These are phyloP conservation scores for Menidia menidia DNA, from an alignment of 2,797 vertebrate genomes.

Conservation along the genomic window DNA sequence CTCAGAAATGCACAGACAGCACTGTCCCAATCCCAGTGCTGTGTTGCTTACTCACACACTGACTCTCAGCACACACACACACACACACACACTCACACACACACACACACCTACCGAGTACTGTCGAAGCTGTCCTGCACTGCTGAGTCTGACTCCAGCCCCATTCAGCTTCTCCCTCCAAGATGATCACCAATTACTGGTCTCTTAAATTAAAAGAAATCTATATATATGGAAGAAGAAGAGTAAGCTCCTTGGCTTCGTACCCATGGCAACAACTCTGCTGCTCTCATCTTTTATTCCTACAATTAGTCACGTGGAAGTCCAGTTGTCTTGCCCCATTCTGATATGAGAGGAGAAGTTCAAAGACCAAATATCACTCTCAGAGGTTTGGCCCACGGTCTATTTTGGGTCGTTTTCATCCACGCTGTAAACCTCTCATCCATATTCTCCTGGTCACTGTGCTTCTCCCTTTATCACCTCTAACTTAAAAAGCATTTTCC, in stretches of 20 bases:
- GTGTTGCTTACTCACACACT: constrained; percentile 10
- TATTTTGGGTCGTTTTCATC: constrained; percentile 35
- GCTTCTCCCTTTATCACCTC: not conserved
- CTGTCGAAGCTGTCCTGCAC: constrained; percentile 34
- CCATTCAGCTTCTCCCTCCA: constrained; percentile 49
- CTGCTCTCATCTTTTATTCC: constrained; percentile 47
- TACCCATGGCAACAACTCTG: constrained; percentile 75
- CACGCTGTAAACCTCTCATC: not conserved
- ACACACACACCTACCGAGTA: constrained; percentile 41
- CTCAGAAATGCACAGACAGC: constrained; percentile 6
- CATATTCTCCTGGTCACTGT: constrained; percentile 10
- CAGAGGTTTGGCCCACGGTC: constrained; percentile 20
- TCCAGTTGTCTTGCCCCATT: constrained; percentile 46
- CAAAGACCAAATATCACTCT: constrained; percentile 40
- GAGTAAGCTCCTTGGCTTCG: constrained; percentile 27
- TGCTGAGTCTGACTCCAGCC: constrained; percentile 39
- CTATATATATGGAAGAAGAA: not conserved
- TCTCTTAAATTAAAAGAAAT: constrained; percentile 29
- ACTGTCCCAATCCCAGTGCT: not conserved
- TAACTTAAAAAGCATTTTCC: not conserved
- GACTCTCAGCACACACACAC: constrained; percentile 13
- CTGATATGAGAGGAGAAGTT: constrained; percentile 34
- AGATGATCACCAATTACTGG: constrained; percentile 76
- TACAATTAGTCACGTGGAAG: constrained; percentile 63
- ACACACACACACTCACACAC: constrained; percentile 34